Conservation (phyloP, 2,888 invertebrate genomes). For the Amblyteles armatorius region DNA sequence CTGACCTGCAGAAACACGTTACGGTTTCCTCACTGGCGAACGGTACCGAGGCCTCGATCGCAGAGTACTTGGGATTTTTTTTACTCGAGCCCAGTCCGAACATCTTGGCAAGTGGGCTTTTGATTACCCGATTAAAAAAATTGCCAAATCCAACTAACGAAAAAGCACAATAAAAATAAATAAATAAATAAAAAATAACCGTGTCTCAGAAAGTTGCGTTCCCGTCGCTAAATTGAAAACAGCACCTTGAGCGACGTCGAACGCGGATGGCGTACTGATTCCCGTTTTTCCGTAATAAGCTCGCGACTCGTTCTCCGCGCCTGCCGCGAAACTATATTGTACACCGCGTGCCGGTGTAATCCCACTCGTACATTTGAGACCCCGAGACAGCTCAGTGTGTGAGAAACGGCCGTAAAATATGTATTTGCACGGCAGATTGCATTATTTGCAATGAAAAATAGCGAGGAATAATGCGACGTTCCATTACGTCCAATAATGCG, state of each 20-base stretch:
- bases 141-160: not conserved
- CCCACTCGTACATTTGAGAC: not conserved
- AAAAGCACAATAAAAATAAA: not conserved
- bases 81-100: constrained; percentile 74
- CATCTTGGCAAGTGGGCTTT: constrained; percentile 40
- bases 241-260: constrained; percentile 33
- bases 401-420: constrained; percentile 27
- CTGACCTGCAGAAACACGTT: constrained; percentile 93
- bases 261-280: constrained; percentile 61
- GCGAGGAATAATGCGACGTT: not conserved
- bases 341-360: constrained; percentile 28
- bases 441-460: not conserved
- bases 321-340: constrained; percentile 47
- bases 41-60: constrained; percentile 86
- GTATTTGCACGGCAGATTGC: constrained; percentile 11
- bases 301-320: constrained; percentile 18
- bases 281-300: constrained; percentile 50
- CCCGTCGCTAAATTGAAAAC: not conserved
- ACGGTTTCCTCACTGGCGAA: constrained; percentile 90
- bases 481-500: not conserved
- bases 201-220: not conserved
- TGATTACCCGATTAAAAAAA: not conserved
- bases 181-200: not conserved
- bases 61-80: constrained; percentile 82
- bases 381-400: constrained; percentile 7